phyloP scores from a whole-genome alignment of 23 tunicate species.

The Halocynthia roretzi region DNA sequence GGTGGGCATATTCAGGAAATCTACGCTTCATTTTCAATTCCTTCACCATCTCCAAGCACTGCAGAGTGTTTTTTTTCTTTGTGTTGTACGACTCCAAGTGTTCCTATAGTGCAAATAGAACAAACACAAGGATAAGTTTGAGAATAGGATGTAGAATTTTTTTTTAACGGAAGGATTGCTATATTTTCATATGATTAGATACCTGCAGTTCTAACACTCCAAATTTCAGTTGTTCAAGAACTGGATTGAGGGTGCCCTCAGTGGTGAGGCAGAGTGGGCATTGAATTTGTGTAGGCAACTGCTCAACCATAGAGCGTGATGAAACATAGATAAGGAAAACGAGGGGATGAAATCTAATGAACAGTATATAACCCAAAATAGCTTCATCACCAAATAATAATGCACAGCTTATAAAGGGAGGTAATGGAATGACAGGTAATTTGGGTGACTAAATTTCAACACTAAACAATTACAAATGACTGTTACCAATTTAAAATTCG shows the following conservation, averaged over 20 bases:
- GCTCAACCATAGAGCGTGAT: conserved; percentile 74
- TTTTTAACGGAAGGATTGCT: no score
- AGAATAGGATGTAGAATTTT: no score
- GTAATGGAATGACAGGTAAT: not conserved
- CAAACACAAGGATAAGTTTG: no score
- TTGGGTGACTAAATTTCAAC: not conserved
- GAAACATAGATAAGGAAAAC: conserved; percentile 19
- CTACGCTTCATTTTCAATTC: not conserved
- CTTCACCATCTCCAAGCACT: conserved; percentile 14
- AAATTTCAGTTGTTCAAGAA: conserved; percentile 13
- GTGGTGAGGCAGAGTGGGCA: conserved; percentile 60
- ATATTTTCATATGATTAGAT: no score
- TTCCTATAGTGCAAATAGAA: not conserved
- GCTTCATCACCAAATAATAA: not conserved
- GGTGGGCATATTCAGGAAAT: no score
- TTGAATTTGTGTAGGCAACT: conserved; percentile 60
- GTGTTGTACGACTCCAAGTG: conserved; percentile 40
- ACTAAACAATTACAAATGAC: not conserved
- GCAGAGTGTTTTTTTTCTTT: conserved; percentile 20
- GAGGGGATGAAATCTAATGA: not conserved
- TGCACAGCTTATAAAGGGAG: not conserved
- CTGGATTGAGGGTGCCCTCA: not conserved
- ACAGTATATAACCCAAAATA: no score
- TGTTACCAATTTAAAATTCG: no score
- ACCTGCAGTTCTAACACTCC: conserved; percentile 5